These are phyloP conservation scores for Pangasianodon gigas DNA, from an alignment of 2,113 vertebrate species.

Conservation along the genomic window DNA sequence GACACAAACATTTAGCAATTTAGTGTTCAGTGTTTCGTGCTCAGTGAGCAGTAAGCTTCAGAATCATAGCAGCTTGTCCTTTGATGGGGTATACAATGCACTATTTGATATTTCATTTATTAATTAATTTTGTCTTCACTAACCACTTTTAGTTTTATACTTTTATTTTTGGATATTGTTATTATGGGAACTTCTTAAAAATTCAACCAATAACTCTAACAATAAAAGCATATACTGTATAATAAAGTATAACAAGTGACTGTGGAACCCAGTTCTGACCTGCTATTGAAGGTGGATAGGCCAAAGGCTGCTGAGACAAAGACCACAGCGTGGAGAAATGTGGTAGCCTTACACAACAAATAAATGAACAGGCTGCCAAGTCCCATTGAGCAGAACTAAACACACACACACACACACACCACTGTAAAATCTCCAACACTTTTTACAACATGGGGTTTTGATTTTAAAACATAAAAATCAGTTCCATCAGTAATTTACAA, in stretches of 20 bases:
- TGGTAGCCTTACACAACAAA: constrained; percentile 73
- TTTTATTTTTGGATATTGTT: background rate
- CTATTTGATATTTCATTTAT: background rate
- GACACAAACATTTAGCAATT: background rate
- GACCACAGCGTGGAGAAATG: constrained; percentile 74
- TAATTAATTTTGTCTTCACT: background rate
- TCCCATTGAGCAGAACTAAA: constrained; percentile 81
- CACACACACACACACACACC: background rate
- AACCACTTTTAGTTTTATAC: background rate
- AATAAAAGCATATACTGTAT: background rate
- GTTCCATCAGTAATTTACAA: background rate
- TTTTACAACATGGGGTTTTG: background rate
- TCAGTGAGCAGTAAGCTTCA: background rate
- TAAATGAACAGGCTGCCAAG: constrained; percentile 79
- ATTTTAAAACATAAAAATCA: background rate
- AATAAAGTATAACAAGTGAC: background rate
- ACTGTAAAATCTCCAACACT: background rate
- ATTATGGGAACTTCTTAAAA: background rate
- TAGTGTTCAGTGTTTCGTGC: background rate
- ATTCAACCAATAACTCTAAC: background rate
- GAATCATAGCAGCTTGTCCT: background rate
- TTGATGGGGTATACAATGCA: background rate
- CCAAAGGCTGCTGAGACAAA: constrained; percentile 76
- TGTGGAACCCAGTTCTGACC: constrained; percentile 64
- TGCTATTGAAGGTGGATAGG: constrained; percentile 81